Conservation (phyloP, 1,140 invertebrate species). For the Gerris buenoi region DNA sequence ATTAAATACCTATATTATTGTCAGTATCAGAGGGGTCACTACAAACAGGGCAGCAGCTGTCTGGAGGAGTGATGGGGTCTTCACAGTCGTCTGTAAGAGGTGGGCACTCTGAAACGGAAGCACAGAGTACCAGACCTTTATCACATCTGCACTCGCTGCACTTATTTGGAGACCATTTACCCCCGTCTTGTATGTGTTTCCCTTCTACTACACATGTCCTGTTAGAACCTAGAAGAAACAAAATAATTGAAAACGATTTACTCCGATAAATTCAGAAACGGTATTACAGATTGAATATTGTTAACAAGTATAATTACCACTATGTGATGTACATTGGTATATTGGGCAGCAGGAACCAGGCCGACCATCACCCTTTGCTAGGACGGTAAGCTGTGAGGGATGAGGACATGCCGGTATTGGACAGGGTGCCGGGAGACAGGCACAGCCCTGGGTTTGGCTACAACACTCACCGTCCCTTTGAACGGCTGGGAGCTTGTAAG, state of each 20-base stretch:
- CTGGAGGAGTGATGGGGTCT: conserved; percentile 29
- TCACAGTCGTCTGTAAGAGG: conserved; percentile 26
- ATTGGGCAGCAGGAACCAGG: conserved; percentile 28
- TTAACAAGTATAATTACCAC: not conserved
- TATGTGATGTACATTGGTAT: conserved; percentile 20
- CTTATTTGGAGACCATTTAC: conserved; percentile 24
- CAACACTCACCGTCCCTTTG: conserved; percentile 22
- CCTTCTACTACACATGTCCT: conserved; percentile 20
- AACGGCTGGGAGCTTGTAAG: conserved; percentile 22
- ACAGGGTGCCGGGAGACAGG: conserved; percentile 22
- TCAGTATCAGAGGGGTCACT: not conserved
- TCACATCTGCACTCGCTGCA: conserved; percentile 34
- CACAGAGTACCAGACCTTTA: conserved; percentile 31
- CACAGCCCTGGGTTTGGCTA: conserved; percentile 22
- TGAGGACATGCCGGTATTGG: conserved; percentile 19
- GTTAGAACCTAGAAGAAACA: conserved; percentile 16
- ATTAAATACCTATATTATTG: not conserved
- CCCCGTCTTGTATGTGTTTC: conserved; percentile 19
- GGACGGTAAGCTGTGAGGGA: conserved; percentile 15
- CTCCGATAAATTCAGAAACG: too few species aligned
- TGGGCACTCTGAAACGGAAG: conserved; percentile 24
- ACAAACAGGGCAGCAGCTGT: conserved; percentile 38
- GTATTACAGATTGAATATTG: too few species aligned
- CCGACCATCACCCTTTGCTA: conserved; percentile 20
- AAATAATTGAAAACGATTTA: too few species aligned